Percentiles rank a stretch among this genome's conserved stretches.
Conservation (phyloP, 2,888 invertebrate genomes). For the Leptogaster cylindrica region DNA sequence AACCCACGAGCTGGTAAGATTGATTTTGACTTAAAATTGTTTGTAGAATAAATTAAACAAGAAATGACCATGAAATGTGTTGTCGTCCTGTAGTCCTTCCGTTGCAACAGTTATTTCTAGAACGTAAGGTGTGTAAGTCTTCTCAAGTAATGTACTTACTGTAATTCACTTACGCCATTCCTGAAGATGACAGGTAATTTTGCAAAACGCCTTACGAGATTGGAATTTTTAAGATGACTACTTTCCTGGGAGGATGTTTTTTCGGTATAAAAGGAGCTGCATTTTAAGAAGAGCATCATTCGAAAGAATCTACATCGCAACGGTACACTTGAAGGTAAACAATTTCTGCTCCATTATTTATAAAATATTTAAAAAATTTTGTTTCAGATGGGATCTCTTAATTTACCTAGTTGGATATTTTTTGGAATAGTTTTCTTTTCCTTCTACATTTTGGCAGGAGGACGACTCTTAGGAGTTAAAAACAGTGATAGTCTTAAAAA, state of each 20-base stretch:
- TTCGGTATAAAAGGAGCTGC: neutral
- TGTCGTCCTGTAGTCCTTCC: no score
- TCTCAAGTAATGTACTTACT: neutral
- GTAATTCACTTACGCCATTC: conserved; percentile 1
- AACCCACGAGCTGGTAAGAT: no score
- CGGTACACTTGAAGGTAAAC: neutral
- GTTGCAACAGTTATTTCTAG: no score
- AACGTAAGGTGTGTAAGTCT: no score
- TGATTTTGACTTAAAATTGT: no score
- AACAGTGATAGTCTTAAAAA: conserved; percentile 1
- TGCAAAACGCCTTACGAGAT: neutral
- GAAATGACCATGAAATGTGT: no score
- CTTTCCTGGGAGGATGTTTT: no score
- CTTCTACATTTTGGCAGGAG: neutral
- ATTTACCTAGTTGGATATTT: neutral
- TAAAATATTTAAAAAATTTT: conserved; percentile 2
- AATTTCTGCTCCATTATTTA: neutral
- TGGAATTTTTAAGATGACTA: neutral
- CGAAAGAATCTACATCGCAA: neutral
- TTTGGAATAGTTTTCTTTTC: neutral
- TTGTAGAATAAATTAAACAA: no score
- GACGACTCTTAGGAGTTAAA: neutral
- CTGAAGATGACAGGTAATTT: neutral
- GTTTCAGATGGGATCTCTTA: neutral
- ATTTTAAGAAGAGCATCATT: neutral